phyloP scores from a whole-genome alignment of 2,888 invertebrate genomes.

The Pegoplata infirma region DNA sequence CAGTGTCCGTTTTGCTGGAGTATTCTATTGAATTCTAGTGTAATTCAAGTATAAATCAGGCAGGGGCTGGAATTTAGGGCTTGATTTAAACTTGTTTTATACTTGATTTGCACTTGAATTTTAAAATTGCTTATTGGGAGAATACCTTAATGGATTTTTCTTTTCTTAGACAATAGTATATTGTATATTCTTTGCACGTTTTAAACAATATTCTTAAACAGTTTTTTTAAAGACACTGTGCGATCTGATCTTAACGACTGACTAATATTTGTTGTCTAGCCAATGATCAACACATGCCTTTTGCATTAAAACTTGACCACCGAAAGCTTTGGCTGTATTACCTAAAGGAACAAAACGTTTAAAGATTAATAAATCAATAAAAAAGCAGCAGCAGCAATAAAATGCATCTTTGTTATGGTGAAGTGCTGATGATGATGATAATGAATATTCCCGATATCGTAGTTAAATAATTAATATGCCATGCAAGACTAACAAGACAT shows the following conservation, averaged over 20 bases:
- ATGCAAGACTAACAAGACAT: slow-evolving; percentile 61
- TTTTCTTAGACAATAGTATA: slow-evolving; percentile 26
- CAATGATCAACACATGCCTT: neutral
- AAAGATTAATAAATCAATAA: slow-evolving; percentile 23
- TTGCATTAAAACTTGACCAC: neutral
- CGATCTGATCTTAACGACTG: neutral
- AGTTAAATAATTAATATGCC: slow-evolving; percentile 60
- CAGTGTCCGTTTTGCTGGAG: too few species aligned
- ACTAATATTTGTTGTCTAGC: neutral
- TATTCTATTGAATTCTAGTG: too few species aligned
- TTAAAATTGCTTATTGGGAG: too few species aligned
- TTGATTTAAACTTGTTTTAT: too few species aligned
- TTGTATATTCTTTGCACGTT: slow-evolving; percentile 44
- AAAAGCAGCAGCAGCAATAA: slow-evolving; percentile 42
- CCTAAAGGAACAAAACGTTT: slow-evolving; percentile 24
- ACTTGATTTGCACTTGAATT: too few species aligned
- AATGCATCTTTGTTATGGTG: slow-evolving; percentile 53
- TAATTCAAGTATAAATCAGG: too few species aligned
- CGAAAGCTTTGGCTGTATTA: slow-evolving; percentile 8
- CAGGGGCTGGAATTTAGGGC: too few species aligned
- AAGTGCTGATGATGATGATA: slow-evolving; percentile 50
- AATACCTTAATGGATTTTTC: neutral
- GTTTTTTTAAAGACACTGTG: neutral
- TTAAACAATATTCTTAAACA: neutral
- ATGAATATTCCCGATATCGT: slow-evolving; percentile 50